Evolutionary conservation across 2,888 invertebrate species (phyloP).

Genomic region (Lithophane semibrunnea): DNA sequence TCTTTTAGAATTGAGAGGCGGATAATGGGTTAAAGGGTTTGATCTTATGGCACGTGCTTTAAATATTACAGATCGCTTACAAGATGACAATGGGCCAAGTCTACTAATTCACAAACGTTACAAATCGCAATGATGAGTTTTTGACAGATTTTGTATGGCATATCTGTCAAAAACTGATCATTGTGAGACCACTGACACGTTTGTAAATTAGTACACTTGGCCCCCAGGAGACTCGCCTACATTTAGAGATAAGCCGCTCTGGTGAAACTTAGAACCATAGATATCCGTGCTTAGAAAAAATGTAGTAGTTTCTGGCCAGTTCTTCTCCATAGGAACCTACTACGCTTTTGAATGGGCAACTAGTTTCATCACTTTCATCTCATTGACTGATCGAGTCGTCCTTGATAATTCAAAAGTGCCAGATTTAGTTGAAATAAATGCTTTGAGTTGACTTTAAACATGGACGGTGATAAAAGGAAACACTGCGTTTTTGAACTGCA

Average conservation of each 20-base stretch:
- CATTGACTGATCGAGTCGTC: background rate
- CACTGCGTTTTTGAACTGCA: background rate
- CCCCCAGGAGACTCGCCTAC: background rate
- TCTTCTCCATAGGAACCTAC: background rate
- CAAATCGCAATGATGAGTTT: too few species aligned
- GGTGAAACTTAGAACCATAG: too few species aligned
- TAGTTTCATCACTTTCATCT: background rate
- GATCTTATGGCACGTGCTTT: constrained; percentile 13
- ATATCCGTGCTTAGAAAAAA: too few species aligned
- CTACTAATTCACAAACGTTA: too few species aligned
- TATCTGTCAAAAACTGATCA: too few species aligned
- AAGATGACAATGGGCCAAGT: too few species aligned
- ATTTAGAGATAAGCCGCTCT: background rate
- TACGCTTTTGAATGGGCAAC: background rate
- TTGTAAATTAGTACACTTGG: too few species aligned
- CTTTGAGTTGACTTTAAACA: too few species aligned
- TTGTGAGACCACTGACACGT: too few species aligned
- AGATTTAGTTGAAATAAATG: too few species aligned
- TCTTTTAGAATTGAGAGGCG: constrained; percentile 32
- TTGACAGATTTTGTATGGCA: too few species aligned
- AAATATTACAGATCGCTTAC: background rate
- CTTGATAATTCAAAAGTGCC: background rate
- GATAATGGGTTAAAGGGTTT: constrained; percentile 23
- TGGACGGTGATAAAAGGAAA: background rate
- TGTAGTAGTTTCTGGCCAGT: too few species aligned